Percentiles rank a stretch among this genome's conserved stretches.
phyloP scores from a whole-genome alignment of 2,113 vertebrate genomes.

The Nipponia nippon region DNA sequence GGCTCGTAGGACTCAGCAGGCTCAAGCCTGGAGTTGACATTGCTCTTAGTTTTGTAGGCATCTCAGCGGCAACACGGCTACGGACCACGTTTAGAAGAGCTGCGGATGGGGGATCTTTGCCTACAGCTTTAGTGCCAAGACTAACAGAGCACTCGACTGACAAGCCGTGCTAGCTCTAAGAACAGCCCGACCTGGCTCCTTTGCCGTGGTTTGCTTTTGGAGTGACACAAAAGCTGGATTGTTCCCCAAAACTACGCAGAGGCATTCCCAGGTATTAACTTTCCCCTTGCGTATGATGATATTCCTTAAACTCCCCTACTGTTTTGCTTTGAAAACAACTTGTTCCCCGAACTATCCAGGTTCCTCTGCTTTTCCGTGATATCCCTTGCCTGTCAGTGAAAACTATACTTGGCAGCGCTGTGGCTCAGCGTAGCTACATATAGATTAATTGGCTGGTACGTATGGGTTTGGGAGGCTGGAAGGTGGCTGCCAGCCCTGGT shows the following conservation, averaged over 20 bases:
- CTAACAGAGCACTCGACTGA: not conserved
- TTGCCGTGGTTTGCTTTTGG: not conserved
- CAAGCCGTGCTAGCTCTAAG: not conserved
- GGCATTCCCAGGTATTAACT: not conserved
- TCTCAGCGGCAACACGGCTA: rapidly evolving
- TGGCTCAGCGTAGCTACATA: not conserved
- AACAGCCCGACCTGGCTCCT: not conserved
- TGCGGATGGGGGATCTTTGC: not conserved
- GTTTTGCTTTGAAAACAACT: not conserved
- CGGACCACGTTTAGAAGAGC: not conserved
- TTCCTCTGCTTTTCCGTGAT: not conserved
- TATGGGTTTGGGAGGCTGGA: not conserved
- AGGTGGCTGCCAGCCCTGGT: not conserved
- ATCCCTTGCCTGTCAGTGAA: not conserved
- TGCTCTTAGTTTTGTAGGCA: not conserved
- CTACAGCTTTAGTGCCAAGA: not conserved
- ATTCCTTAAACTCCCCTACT: not conserved
- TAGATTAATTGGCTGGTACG: not conserved
- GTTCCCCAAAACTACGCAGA: not conserved
- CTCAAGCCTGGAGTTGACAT: not conserved
- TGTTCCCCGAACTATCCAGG: not conserved
- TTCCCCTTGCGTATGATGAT: not conserved
- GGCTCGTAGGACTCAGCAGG: not conserved
- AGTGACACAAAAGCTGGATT: not conserved
- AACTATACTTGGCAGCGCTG: rapidly evolving